Conservation (phyloP, 2,113 vertebrate genomes). For the Terrapene triunguis region DNA sequence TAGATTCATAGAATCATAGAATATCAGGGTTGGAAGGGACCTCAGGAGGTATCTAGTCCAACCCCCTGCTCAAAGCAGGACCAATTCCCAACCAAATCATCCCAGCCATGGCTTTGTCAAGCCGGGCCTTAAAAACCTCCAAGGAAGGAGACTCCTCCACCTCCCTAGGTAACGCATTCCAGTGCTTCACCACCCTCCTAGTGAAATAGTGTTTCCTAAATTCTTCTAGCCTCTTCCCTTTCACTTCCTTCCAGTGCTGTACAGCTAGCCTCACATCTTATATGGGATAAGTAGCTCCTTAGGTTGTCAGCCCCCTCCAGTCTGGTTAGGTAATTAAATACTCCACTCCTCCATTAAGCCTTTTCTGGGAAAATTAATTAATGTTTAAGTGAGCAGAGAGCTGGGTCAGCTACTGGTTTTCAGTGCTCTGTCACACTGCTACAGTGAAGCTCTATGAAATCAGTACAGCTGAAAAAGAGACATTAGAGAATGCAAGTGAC, state of each 20-base stretch:
- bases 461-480: background rate
- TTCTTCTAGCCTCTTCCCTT: background rate
- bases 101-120: no score
- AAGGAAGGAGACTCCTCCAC: no score
- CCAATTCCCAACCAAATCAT: no score
- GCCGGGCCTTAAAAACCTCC: no score
- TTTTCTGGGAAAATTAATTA: background rate
- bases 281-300: background rate
- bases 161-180: no score
- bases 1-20: no score
- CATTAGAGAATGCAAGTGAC: background rate
- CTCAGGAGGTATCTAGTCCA: no score
- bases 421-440: background rate
- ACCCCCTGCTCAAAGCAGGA: no score
- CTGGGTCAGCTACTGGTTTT: background rate
- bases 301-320: background rate
- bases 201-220: no score
- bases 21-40: no score
- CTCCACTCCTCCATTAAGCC: background rate
- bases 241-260: background rate
- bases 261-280: background rate
- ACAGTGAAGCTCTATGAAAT: background rate
- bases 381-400: background rate
- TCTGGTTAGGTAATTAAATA: background rate
- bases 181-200: no score